Percentiles rank a stretch among this genome's conserved stretches.
Evolutionary conservation across 2,113 vertebrate species (phyloP).

Genomic region (Percina caprodes): DNA sequence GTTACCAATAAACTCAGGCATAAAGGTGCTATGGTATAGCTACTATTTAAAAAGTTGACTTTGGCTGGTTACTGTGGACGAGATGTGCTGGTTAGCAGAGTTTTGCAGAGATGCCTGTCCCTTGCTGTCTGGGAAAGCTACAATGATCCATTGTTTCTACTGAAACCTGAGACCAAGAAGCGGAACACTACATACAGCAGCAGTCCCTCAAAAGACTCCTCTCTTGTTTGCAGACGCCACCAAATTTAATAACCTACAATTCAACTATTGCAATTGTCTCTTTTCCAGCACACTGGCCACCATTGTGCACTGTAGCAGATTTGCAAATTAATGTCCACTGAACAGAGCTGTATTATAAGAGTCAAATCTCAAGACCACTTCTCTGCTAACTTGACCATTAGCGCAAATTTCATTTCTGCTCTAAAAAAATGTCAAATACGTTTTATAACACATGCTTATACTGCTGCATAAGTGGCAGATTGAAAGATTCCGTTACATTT

Average conservation of each 20-base stretch:
- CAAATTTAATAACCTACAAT: conserved; percentile 76
- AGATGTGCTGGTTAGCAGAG: conserved; percentile 86
- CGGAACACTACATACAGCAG: conserved; percentile 85
- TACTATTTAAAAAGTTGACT: conserved; percentile 78
- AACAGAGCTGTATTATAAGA: conserved; percentile 23
- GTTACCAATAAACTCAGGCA: neutral
- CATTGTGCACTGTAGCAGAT: conserved; percentile 50
- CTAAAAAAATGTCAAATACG: neutral
- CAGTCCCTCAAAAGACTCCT: conserved; percentile 66
- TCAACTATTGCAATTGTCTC: conserved; percentile 67
- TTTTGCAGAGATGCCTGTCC: conserved; percentile 90
- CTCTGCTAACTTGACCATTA: neutral
- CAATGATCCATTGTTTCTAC: conserved; percentile 89
- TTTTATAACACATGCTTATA: neutral
- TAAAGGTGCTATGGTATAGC: conserved; percentile 73
- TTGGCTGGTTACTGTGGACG: conserved; percentile 84
- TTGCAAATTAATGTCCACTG: conserved; percentile 44
- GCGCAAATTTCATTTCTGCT: neutral
- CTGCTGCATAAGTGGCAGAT: neutral
- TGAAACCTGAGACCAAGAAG: conserved; percentile 93
- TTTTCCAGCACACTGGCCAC: conserved; percentile 43
- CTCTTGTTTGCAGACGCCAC: conserved; percentile 73
- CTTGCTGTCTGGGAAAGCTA: conserved; percentile 87
- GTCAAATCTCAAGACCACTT: neutral
- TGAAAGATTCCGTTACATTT: neutral